Percentiles rank a stretch among this genome's conserved stretches.
Evolutionary conservation across 2,797 vertebrate genomes (phyloP).

Genomic region (Manis javanica): DNA sequence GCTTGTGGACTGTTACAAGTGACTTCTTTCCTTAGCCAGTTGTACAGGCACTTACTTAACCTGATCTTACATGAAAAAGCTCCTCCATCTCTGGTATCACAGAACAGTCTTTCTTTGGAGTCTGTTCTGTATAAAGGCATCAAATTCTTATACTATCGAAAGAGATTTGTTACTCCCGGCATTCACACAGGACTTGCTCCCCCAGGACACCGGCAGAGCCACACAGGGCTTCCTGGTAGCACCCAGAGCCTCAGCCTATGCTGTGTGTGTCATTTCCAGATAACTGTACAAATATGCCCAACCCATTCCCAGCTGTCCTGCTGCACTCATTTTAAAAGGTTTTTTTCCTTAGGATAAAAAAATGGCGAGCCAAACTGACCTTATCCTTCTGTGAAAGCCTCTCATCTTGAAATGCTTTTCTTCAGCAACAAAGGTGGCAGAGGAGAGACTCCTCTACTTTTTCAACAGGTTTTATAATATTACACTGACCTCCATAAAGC

Average conservation of each 20-base stretch:
- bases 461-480: background rate
- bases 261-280: background rate
- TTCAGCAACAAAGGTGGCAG: slow-evolving; percentile 43
- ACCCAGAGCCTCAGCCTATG: background rate
- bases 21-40: background rate
- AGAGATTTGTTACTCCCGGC: background rate
- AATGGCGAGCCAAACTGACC: background rate
- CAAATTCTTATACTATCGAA: background rate
- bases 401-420: slow-evolving; percentile 58
- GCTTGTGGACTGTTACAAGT: background rate
- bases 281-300: background rate
- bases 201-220: background rate
- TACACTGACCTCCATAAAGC: slow-evolving; percentile 54
- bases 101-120: background rate
- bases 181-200: background rate
- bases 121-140: background rate
- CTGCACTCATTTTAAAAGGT: background rate
- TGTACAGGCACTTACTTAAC: background rate
- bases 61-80: background rate
- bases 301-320: background rate
- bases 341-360: slow-evolving; percentile 23
- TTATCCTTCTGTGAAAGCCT: slow-evolving; percentile 65
- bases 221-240: background rate
- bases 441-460: background rate
- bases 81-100: background rate